Base-by-base conservation (phyloP, 1,140 invertebrate genomes). In the Druon quercuslanigerum region DNA sequence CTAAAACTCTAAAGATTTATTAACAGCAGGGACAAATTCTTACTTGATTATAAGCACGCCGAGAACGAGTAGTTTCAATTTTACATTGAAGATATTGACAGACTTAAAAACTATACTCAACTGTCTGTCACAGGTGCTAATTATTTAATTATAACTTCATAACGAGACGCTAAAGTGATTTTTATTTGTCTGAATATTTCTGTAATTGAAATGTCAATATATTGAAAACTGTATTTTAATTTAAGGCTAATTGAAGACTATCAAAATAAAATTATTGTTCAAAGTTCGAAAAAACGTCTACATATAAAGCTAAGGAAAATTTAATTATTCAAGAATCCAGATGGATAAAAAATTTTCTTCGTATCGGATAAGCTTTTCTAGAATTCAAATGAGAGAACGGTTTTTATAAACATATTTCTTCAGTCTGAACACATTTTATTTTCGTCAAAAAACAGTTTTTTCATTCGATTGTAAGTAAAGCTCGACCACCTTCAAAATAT, bases 31-130 rank as follows among this genome's bases (percentile, higher is more conserved):
- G 20, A 40, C 40, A 66, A 66, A 40, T 46, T 40, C 33, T n/a
- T 40, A 66, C 7, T 66, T 40, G 40, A 66, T 66, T 66, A 66
- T 40, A 66, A 66, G 40, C n/a, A 40, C 16, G 40, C 40, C 40
- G n/a, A 40, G 60, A 66, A 66, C 60, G 16, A 66, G 60, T 40
- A 7, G n/a, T 46, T 66, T 66, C n/a, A 66, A 66, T 66, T 66
- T 66, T 66, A n/a, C 6, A 66, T 16, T 66, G 1, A 66, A 66
- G 60, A 66, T 66, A 66, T 66, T 66, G 60, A n/a, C 40, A 16
- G 46, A 14, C 13, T 66, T 33, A 40, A 33, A 66, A 66, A 66
- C 33, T 66, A 66, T 25, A 66, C 46, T n/a, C 25, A 40, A 66
- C 33, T 40, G 25, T 40, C 60, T 66, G 25, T 66, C 14, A 66